Evolutionary conservation across 1,140 invertebrate species (phyloP).

Genomic region (Asbolus verrucosus): DNA sequence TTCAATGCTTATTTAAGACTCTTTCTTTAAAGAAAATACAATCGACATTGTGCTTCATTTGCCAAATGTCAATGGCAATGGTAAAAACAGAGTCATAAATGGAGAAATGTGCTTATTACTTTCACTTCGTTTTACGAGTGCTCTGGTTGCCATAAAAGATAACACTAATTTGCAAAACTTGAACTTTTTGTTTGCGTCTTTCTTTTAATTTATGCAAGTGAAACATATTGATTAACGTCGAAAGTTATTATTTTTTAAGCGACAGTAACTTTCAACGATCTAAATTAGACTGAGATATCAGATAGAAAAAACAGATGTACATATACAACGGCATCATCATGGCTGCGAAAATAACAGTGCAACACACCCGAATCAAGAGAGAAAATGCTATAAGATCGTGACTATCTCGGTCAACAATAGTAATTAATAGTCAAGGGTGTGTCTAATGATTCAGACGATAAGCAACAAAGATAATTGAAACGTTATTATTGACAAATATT

Average conservation of each 20-base stretch:
- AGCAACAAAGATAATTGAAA: constrained; percentile 13
- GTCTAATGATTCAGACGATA: constrained; percentile 23
- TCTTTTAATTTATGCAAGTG: not conserved
- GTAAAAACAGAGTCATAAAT: too few relatives aligned
- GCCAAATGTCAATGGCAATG: too few relatives aligned
- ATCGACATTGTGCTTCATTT: too few relatives aligned
- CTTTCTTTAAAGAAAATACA: too few relatives aligned
- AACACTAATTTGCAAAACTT: constrained; percentile 5
- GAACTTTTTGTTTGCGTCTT: not conserved
- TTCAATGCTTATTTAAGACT: too few relatives aligned
- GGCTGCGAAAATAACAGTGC: constrained; percentile 5
- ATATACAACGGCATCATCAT: constrained; percentile 28
- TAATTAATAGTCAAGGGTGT: constrained; percentile 33
- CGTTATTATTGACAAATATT: too few relatives aligned
- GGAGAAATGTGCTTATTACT: too few relatives aligned
- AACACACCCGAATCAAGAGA: constrained; percentile 28
- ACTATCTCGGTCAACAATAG: constrained; percentile 32
- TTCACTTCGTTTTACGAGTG: constrained; percentile 29
- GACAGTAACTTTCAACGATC: not conserved
- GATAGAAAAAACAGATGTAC: constrained; percentile 27
- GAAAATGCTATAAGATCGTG: constrained; percentile 26
- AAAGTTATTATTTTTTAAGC: constrained; percentile 21
- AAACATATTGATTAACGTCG: not conserved
- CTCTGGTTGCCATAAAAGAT: constrained; percentile 17
- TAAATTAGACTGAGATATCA: constrained; percentile 3